Conservation (phyloP, 1,140 invertebrate genomes). For the Sinonovacula constricta region DNA sequence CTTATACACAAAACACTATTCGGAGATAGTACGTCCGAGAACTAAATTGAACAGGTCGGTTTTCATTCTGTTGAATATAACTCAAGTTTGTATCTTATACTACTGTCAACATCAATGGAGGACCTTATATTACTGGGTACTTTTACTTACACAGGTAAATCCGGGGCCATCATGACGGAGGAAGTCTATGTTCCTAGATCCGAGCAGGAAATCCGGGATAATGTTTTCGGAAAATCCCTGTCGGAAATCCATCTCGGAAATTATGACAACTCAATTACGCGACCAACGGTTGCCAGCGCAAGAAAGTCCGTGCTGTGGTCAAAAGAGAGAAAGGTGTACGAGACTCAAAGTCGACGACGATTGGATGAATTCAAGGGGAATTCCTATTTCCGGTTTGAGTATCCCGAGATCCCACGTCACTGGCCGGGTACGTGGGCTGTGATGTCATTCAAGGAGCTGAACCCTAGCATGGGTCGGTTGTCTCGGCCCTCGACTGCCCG, state of each 20-base stretch:
- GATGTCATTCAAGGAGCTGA: constrained; percentile 19
- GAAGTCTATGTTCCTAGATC: not conserved
- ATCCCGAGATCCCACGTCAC: constrained; percentile 46
- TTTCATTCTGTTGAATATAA: too few species aligned
- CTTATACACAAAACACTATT: too few species aligned
- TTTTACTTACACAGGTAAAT: not conserved
- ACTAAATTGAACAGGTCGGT: too few species aligned
- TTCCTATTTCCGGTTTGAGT: constrained; percentile 38
- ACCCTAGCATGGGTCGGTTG: constrained; percentile 7
- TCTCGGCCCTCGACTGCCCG: constrained; percentile 39
- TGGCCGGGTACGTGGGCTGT: constrained; percentile 51
- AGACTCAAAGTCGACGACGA: constrained; percentile 26
- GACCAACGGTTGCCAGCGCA: constrained; percentile 44
- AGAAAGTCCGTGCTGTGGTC: constrained; percentile 49
- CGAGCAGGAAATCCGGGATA: constrained; percentile 33
- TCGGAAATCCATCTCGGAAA: constrained; percentile 35
- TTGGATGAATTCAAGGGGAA: constrained; percentile 39
- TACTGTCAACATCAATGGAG: too few species aligned
- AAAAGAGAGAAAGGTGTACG: constrained; percentile 32
- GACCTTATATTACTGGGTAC: too few species aligned
- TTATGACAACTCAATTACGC: constrained; percentile 46
- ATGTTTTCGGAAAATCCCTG: constrained; percentile 25
- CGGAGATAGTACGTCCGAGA: too few species aligned
- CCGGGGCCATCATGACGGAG: not conserved
- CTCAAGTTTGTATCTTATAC: too few species aligned